Conservation (phyloP, 1,140 invertebrate genomes). For the Pseudomyrmex flavicornis region DNA sequence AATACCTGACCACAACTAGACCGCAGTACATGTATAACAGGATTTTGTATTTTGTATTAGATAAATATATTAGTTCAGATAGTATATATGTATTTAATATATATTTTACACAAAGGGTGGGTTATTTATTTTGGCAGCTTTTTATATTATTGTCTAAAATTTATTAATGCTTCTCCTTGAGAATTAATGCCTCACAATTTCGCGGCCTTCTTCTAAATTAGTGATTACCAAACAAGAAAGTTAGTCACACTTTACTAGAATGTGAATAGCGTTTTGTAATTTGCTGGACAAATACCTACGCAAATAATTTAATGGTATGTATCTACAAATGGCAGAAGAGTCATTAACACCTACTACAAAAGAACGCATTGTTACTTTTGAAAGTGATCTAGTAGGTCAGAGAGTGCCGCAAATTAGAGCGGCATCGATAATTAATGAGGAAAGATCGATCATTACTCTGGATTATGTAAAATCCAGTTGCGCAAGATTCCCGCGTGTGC, state of each 20-base stretch:
- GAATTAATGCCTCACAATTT: background rate
- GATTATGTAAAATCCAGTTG: constrained; percentile 5
- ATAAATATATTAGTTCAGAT: background rate
- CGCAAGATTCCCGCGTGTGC: background rate
- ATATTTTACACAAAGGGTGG: background rate
- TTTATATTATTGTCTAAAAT: background rate
- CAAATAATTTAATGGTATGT: constrained; percentile 4
- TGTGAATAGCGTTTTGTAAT: constrained; percentile 36
- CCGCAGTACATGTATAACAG: background rate
- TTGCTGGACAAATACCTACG: background rate
- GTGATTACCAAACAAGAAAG: background rate
- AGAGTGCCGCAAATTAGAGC: constrained; percentile 18
- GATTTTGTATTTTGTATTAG: no score
- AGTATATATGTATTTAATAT: constrained; percentile 10
- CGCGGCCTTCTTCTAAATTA: background rate
- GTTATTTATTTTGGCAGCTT: background rate
- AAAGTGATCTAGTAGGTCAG: background rate
- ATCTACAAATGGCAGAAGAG: constrained; percentile 5
- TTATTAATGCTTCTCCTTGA: background rate
- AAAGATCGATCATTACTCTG: constrained; percentile 15
- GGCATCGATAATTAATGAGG: constrained; percentile 4
- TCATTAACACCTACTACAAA: constrained; percentile 22
- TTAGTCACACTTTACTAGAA: constrained; percentile 19
- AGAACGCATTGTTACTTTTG: background rate
- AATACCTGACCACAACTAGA: background rate